phyloP scores from a whole-genome alignment of 2,113 vertebrate genomes.

The Alligator sinensis region DNA sequence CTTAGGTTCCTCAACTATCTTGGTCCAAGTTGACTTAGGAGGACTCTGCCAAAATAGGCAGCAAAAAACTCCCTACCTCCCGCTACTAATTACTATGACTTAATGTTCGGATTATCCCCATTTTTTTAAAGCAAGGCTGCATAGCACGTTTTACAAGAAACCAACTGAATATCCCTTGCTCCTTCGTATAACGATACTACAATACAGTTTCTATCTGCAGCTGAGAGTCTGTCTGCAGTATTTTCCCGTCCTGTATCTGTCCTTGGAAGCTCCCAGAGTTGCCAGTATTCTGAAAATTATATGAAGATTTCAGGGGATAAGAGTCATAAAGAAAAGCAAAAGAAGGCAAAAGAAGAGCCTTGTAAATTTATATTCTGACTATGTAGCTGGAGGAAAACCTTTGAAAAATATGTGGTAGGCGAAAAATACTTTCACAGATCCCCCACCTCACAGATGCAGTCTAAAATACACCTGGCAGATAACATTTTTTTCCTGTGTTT shows the following conservation, averaged over 20 bases:
- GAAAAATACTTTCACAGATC: not conserved
- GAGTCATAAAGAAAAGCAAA: not conserved
- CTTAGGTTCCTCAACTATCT: not conserved
- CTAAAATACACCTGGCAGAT: not conserved
- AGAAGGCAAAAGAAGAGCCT: not conserved
- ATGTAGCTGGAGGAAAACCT: not conserved
- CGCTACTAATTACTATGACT: not conserved
- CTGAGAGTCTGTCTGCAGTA: not conserved
- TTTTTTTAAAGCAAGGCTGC: not conserved
- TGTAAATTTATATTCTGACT: not conserved
- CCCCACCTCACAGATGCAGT: not conserved
- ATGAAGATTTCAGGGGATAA: not conserved
- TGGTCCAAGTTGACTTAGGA: not conserved
- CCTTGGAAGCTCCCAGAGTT: not conserved
- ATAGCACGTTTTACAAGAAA: not conserved
- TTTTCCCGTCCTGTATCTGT: fast-evolving
- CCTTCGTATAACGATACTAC: not conserved
- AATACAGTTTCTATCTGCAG: fast-evolving
- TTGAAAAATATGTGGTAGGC: fast-evolving
- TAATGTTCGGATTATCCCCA: not conserved
- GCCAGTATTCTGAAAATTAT: fast-evolving
- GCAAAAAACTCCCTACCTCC: not conserved
- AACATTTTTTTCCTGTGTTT: not conserved
- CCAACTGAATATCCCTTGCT: not conserved
- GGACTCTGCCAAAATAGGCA: not conserved